Base-by-base conservation (phyloP, 2,888 invertebrate species). In the Dicranocentrus wangi region DNA sequence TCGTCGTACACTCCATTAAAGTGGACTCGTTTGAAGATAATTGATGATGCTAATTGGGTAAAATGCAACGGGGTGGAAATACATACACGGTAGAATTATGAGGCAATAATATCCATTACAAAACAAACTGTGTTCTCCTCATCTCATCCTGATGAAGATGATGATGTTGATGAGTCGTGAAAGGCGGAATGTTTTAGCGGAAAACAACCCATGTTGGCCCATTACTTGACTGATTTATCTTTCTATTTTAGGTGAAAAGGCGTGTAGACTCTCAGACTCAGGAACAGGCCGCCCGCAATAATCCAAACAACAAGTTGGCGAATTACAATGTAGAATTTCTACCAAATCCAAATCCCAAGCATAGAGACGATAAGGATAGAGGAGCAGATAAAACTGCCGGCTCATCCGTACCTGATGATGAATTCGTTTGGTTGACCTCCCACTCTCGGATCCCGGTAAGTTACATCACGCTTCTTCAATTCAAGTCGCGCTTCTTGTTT, bases 381-480 rank as follows among this genome's bases (percentile, higher is more conserved):
- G 58, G 72, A 43, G 77, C 65, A 5, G 25, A 17, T 19, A 71
- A 43, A 7, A 25, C 51, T 5, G 39, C 73, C n/a, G 81, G 66
- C 42, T 71, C 73, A 73, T 68, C 82, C 61, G 82, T 63, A 76
- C 76, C 82, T 73, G 83, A 55, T 55, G 23, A 55, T 23, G 55
- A 84, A 61, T 84, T 82, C 82, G 84, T 95, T 85, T 95, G 95
- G 93, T 89, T 96, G 85, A 95, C 95, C 73, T 94, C 94, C 83
- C 94, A 95, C 87, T 95, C 95, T 42, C 92, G 95, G 86, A 94
- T 96, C 86, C 94, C 95, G 87, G 95, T 95, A 89, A 91, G 91
- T 90, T n/a, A 21, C 69, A 53, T 25, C 17, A 51, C 47, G n/a
- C 66, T 23, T 51, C 27, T n/a, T n/a, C n/a, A n/a, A 28, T 32